Base-by-base conservation (phyloP, 2,113 vertebrate species). In the Apodemus sylvaticus region DNA sequence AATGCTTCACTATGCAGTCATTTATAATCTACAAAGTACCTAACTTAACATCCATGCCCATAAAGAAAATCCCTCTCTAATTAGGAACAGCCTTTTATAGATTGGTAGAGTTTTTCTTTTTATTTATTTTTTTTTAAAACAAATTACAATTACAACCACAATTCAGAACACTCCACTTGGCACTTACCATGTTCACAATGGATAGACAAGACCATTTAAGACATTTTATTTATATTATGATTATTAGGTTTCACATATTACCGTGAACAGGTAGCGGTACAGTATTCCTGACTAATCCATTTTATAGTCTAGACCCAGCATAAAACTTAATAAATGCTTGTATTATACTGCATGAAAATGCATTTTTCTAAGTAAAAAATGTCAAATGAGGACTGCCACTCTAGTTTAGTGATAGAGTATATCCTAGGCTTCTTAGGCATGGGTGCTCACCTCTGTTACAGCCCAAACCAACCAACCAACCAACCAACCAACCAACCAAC, bases 261-360 rank as follows among this genome's bases (percentile, higher is more conserved):
- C 7, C 6, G 3, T 55, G 39, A 58, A 70, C 3, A 91, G 53
- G 58, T 48, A 90, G 92, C 39, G 34, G 64, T 51, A 96, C 12
- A 13, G 55, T 62, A 83, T 31, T 86, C 70, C n/a, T 68, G 19
- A 90, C n/a, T 87, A 90, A 88, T 78, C 24, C 19, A 87, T 81
- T 62, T 92, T 94, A 70, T 3, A 86, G 39, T 66, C 31, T 19
- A 73, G 58, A 68, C 39, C 17, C 7, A 91, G 31, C 31, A 77
- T 0, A 45, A 31, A 13, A 89, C 48, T 53, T 89, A 93, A 60
- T 39, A 88, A 42, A 83, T 34, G 12, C 29, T 34, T 86, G 19
- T n/a, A 77, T 42, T 95, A 55, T 90, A 86, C 8, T 86, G n/a
- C 14, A 70, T 42, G 26, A 95, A 95, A 93, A 91, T 78, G 39